These are phyloP conservation scores for Marcusenius ussheri DNA, from an alignment of 2,113 vertebrate genomes.

Conservation along the genomic window DNA sequence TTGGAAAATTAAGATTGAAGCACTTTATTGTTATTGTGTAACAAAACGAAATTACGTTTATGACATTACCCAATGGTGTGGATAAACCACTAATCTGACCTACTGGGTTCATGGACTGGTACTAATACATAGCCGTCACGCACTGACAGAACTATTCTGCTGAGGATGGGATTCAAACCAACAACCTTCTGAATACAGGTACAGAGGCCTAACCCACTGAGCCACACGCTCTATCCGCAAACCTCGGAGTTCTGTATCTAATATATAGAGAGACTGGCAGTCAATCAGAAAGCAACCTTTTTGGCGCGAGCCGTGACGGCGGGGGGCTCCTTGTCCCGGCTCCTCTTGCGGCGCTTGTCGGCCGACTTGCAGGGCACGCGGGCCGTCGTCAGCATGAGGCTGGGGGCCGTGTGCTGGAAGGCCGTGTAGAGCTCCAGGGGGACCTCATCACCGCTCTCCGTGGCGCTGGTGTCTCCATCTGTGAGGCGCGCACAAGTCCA, in stretches of 20 bases:
- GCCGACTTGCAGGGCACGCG: conserved; percentile 82
- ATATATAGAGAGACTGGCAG: neutral
- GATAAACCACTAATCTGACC: neutral
- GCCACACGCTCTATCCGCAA: neutral
- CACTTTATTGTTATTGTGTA: neutral
- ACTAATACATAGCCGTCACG: neutral
- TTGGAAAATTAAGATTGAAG: neutral
- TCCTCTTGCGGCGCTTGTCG: conserved; percentile 96
- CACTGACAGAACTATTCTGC: neutral
- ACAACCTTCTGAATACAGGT: neutral
- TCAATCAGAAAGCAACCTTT: conserved; percentile 65
- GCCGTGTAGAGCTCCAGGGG: conserved; percentile 94
- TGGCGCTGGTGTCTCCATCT: conserved; percentile 98
- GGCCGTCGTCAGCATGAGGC: conserved; percentile 82
- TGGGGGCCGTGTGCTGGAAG: conserved; percentile 88
- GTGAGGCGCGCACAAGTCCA: conserved; percentile 7
- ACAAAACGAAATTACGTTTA: no score
- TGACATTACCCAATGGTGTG: neutral
- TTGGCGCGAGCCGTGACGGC: conserved; percentile 80
- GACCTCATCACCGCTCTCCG: conserved; percentile 96
- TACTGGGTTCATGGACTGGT: neutral
- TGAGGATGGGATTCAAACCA: neutral
- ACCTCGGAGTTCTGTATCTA: neutral
- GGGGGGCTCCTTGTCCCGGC: conserved; percentile 84
- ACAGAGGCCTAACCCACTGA: neutral